These are phyloP conservation scores for Deilephila porcellus DNA, from an alignment of 2,888 invertebrate genomes.

Conservation along the genomic window DNA sequence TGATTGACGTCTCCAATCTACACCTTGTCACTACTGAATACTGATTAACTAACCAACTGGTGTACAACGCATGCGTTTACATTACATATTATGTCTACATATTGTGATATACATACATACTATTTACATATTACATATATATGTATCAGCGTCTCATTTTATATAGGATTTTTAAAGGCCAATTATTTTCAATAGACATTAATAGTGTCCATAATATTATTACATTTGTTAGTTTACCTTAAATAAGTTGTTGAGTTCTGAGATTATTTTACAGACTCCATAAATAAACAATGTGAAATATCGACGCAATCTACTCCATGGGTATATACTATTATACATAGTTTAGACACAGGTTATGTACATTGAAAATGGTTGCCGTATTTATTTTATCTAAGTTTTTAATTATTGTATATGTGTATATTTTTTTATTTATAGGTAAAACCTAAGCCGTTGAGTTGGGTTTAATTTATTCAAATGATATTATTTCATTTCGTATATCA, in stretches of 20 bases:
- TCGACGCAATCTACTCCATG: too few species aligned
- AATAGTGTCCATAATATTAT: too few species aligned
- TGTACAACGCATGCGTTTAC: constrained; percentile 5
- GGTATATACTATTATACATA: too few species aligned
- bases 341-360: too few species aligned
- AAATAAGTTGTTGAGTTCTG: not conserved
- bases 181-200: not conserved
- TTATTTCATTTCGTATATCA: not conserved
- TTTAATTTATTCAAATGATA: not conserved
- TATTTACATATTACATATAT: not conserved
- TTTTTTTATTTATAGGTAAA: not conserved
- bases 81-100: not conserved
- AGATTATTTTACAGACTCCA: too few species aligned
- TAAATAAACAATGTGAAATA: too few species aligned
- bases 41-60: constrained; percentile 1
- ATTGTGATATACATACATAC: not conserved
- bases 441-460: not conserved
- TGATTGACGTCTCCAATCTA: not conserved
- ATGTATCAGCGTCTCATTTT: not conserved
- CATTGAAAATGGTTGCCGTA: not conserved
- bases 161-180: not conserved
- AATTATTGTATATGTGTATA: not conserved
- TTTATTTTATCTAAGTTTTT: not conserved
- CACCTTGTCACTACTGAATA: constrained; percentile 11
- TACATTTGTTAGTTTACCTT: too few species aligned